A percentile compares a stretch with the other conserved stretches of the same genome.
These are phyloP conservation scores for Zeuzera pyrina DNA, from an alignment of 2,888 invertebrate species.

Conservation along the genomic window DNA sequence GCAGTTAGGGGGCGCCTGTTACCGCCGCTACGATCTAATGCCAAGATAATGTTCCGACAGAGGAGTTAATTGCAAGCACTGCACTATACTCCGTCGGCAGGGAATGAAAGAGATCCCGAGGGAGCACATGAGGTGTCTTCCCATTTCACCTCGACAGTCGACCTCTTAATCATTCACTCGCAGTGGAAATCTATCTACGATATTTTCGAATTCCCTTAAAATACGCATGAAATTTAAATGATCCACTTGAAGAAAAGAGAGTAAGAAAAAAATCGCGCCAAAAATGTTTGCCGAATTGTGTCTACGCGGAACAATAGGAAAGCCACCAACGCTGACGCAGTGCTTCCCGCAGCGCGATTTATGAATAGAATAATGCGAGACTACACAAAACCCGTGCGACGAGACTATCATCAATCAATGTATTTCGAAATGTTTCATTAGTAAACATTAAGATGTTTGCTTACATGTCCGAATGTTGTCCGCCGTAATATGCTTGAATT, in stretches of 20 bases:
- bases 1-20: constrained; percentile 6
- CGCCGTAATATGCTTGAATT: constrained; percentile 48
- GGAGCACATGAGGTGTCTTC: constrained; percentile 20
- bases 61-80: constrained; percentile 66
- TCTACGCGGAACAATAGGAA: constrained; percentile 49
- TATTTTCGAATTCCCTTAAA: constrained; percentile 31
- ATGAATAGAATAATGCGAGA: constrained; percentile 63
- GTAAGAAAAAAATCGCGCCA: constrained; percentile 39
- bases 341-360: constrained; percentile 57
- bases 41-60: constrained; percentile 56
- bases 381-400: constrained; percentile 59
- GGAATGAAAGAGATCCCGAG: constrained; percentile 37
- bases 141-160: constrained; percentile 19
- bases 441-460: constrained; percentile 74
- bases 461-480: constrained; percentile 66
- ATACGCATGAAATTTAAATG: constrained; percentile 67
- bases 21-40: constrained; percentile 33
- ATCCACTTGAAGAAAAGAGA: constrained; percentile 37
- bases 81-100: constrained; percentile 49
- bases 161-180: constrained; percentile 64
- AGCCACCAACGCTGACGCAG: constrained; percentile 62
- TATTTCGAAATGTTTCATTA: constrained; percentile 69
- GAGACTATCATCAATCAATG: constrained; percentile 64
- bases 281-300: constrained; percentile 56
- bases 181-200: constrained; percentile 58